phyloP scores from a whole-genome alignment of 2,888 invertebrate genomes.

The Mongoloraphidia duomilia region DNA sequence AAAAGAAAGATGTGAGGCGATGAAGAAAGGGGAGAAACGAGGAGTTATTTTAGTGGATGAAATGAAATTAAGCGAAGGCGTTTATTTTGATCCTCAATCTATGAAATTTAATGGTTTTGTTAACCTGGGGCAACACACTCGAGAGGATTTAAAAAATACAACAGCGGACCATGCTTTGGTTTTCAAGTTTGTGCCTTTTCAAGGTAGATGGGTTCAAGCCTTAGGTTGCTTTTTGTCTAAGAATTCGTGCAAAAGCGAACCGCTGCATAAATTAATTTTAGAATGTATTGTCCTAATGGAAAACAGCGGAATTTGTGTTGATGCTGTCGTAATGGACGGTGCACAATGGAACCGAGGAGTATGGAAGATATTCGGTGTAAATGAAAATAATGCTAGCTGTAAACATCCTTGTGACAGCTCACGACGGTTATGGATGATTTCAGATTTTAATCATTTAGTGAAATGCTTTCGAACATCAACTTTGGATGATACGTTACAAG shows the following conservation, averaged over 20 bases:
- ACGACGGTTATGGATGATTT: conserved; percentile 15
- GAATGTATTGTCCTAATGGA: conserved; percentile 15
- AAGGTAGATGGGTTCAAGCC: conserved; percentile 16
- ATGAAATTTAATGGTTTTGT: conserved; percentile 14
- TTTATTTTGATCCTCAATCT: conserved; percentile 12
- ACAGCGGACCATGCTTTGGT: conserved; percentile 18
- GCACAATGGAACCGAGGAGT: conserved; percentile 17
- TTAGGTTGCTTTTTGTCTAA: conserved; percentile 17
- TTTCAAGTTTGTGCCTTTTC: conserved; percentile 17
- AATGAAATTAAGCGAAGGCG: conserved; percentile 14
- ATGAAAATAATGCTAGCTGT: conserved; percentile 11
- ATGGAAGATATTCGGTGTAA: conserved; percentile 15
- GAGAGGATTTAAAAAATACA: conserved; percentile 8
- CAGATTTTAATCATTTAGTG: conserved; percentile 17
- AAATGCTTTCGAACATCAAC: conserved; percentile 16
- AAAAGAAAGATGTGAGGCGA: conserved; percentile 8
- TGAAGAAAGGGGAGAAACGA: conserved; percentile 8
- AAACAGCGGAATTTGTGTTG: conserved; percentile 12
- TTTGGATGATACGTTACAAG: too few relatives aligned
- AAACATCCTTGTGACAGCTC: conserved; percentile 12
- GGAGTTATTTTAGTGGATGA: conserved; percentile 16
- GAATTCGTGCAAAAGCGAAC: conserved; percentile 11
- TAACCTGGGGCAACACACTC: conserved; percentile 16
- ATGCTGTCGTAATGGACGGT: conserved; percentile 16
- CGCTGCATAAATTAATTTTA: conserved; percentile 14